A percentile compares a stretch with the other conserved stretches of the same genome.
Conservation (phyloP, 2,888 invertebrate genomes). For the Atethmia centrago region DNA sequence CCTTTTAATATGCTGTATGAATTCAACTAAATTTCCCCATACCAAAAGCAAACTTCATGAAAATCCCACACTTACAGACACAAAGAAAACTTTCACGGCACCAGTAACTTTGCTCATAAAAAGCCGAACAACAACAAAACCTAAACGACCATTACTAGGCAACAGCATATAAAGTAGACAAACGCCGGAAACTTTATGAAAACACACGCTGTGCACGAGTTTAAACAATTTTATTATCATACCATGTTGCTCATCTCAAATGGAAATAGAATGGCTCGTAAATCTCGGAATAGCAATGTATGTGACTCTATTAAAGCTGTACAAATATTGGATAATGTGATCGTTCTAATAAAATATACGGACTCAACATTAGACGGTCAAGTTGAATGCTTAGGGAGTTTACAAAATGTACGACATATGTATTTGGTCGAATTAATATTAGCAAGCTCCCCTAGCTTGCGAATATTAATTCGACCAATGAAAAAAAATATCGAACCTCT, state of each 20-base stretch:
- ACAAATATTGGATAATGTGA: constrained; percentile 66
- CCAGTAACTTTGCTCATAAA: constrained; percentile 54
- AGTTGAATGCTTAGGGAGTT: not conserved
- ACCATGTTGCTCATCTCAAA: constrained; percentile 81
- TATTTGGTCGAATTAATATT: not conserved
- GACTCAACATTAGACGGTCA: not conserved
- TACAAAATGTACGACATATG: not conserved
- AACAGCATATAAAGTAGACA: constrained; percentile 67
- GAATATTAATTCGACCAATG: too few relatives aligned
- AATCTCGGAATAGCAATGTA: constrained; percentile 84
- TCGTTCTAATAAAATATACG: constrained; percentile 25
- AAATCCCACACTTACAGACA: constrained; percentile 30
- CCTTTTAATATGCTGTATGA: not conserved
- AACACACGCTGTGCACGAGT: constrained; percentile 76
- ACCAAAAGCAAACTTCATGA: constrained; percentile 21
- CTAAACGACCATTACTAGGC: constrained; percentile 64
- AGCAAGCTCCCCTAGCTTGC: too few relatives aligned
- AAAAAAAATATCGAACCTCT: not conserved
- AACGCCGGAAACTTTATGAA: constrained; percentile 86
- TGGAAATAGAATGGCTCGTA: constrained; percentile 83
- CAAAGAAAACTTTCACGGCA: constrained; percentile 42
- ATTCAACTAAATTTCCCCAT: not conserved
- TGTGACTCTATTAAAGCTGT: constrained; percentile 74
- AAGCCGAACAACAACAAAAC: constrained; percentile 63
- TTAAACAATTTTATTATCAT: constrained; percentile 85